These are phyloP conservation scores for Drosophila macrospina DNA, from an alignment of 2,888 invertebrate genomes.

Conservation along the genomic window DNA sequence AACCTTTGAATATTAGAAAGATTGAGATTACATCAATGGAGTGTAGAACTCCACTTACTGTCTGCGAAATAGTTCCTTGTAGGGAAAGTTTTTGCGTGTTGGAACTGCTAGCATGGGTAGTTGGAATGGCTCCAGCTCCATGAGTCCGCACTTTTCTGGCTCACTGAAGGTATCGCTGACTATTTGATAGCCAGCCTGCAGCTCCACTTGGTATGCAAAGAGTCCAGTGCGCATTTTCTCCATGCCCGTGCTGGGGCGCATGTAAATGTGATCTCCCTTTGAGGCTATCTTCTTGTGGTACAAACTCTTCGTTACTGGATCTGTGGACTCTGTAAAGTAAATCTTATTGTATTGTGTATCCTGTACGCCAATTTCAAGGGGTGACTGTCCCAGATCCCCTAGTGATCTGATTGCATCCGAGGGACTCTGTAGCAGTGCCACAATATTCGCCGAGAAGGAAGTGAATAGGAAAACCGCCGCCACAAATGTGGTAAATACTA, in stretches of 20 bases:
- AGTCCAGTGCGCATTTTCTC: constrained; percentile 86
- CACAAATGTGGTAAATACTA: constrained; percentile 87
- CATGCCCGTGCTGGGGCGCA: constrained; percentile 87
- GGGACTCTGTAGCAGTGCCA: constrained; percentile 88
- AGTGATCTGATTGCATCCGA: constrained; percentile 87
- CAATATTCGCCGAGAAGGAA: constrained; percentile 89
- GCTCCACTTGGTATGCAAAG: constrained; percentile 88
- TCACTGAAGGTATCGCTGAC: constrained; percentile 88
- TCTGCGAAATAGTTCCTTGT: constrained; percentile 86
- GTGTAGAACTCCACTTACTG: constrained; percentile 64
- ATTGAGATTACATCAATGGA: too few relatives aligned
- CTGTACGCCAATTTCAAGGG: constrained; percentile 87
- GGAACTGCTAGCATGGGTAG: constrained; percentile 87
- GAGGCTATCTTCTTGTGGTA: constrained; percentile 87
- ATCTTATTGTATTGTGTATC: constrained; percentile 87
- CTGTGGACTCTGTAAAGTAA: constrained; percentile 87
- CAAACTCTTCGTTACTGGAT: constrained; percentile 86
- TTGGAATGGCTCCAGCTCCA: constrained; percentile 87
- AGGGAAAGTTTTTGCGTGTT: constrained; percentile 87
- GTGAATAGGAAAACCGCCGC: constrained; percentile 88
- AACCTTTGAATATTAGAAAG: constrained; percentile 82
- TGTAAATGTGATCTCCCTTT: constrained; percentile 86
- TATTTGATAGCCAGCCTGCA: constrained; percentile 87
- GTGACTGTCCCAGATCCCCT: constrained; percentile 87
- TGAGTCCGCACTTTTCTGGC: constrained; percentile 88